A percentile compares a stretch with the other conserved stretches of the same genome.
Evolutionary conservation across 2,797 vertebrate species (phyloP).

Genomic region (Manis pentadactyla): DNA sequence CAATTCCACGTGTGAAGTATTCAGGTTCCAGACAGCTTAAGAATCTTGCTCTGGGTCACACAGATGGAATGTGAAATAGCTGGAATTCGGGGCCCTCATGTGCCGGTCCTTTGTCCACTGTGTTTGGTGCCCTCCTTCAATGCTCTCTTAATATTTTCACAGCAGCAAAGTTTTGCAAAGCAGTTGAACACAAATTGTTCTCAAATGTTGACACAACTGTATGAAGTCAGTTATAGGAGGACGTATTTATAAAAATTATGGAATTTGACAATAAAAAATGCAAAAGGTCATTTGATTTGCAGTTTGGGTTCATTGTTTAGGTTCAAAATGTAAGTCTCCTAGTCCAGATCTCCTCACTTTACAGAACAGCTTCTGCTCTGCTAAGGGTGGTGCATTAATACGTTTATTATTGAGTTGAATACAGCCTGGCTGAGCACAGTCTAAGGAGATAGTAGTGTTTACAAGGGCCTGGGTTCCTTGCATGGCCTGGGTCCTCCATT

Average conservation of each 20-base stretch:
- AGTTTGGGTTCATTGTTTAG: neutral
- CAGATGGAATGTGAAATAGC: neutral
- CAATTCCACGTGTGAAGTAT: neutral
- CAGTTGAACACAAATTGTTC: neutral
- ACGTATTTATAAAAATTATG: neutral
- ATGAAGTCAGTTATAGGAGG: neutral
- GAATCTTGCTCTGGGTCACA: neutral
- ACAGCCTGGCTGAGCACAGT: neutral
- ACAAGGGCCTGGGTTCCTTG: neutral
- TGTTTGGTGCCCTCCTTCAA: neutral
- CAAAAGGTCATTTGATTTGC: neutral
- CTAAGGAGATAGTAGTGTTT: neutral
- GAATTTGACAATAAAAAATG: neutral
- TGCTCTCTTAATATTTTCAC: neutral
- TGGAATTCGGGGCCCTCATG: neutral
- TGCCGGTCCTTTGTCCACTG: accelerated
- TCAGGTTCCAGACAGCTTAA: neutral
- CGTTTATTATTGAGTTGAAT: neutral
- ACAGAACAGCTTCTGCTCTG: neutral
- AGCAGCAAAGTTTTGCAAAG: neutral
- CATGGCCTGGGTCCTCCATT: accelerated
- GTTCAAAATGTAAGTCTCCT: neutral
- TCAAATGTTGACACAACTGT: neutral
- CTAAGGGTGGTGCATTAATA: neutral
- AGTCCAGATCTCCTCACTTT: neutral